Conservation (phyloP, 2,888 invertebrate species). For the Sthenelais limicola region DNA sequence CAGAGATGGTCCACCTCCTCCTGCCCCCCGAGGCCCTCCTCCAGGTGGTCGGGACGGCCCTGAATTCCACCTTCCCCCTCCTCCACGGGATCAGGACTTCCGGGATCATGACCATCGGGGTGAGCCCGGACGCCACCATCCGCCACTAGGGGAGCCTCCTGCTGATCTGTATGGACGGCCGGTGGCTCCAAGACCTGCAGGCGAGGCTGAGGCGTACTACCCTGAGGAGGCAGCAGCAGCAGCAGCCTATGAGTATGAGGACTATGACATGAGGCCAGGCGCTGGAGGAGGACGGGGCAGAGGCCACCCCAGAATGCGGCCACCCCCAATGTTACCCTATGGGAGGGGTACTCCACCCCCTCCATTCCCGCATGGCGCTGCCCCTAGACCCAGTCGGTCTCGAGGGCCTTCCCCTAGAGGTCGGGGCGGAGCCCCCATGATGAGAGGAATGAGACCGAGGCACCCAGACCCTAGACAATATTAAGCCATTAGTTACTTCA, state of each 20-base stretch:
- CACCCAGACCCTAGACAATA: too few species aligned
- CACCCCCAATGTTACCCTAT: too few species aligned
- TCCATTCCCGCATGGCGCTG: background rate
- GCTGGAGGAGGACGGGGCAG: background rate
- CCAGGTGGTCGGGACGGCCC: slow-evolving; percentile 1
- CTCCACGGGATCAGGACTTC: too few species aligned
- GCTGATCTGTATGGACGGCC: background rate
- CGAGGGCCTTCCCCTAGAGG: background rate
- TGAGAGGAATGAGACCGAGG: slow-evolving; percentile 18
- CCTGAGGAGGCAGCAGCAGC: background rate
- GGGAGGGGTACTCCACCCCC: background rate
- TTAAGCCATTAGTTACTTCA: too few species aligned
- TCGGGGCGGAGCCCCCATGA: background rate
- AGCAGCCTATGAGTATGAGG: slow-evolving; percentile 2
- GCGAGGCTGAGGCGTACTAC: background rate
- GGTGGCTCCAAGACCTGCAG: background rate
- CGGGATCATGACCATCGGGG: too few species aligned
- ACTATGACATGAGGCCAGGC: slow-evolving; percentile 36
- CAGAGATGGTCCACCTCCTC: background rate
- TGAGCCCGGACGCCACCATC: too few species aligned
- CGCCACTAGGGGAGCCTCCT: too few species aligned
- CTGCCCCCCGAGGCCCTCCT: background rate
- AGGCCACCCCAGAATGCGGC: too few species aligned
- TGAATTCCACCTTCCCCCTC: background rate
- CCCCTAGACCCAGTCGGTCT: background rate